A percentile compares a stretch with the other conserved stretches of the same genome.
phyloP scores from a whole-genome alignment of 2,113 vertebrate genomes.

The Calypte anna region DNA sequence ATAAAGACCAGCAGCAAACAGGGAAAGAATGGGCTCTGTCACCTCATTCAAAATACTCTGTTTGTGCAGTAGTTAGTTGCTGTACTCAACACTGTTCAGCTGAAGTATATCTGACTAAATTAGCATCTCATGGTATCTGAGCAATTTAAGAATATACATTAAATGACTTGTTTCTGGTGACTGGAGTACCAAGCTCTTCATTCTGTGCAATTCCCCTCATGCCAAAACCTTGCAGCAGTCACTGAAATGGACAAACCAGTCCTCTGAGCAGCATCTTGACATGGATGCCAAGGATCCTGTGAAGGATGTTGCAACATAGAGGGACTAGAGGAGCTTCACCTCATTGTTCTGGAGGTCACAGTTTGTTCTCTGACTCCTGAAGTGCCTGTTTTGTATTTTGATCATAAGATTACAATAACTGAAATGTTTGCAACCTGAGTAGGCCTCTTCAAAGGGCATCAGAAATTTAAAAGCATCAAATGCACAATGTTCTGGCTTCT shows the following conservation, averaged over 20 bases:
- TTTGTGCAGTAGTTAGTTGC: neutral
- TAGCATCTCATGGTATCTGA: neutral
- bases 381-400: neutral
- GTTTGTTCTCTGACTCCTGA: neutral
- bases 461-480: neutral
- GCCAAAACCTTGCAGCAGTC: neutral
- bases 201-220: fast-evolving
- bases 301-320: fast-evolving
- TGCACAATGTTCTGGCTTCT: fast-evolving
- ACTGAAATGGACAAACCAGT: fast-evolving
- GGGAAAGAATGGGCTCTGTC: neutral
- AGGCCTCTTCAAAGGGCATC: neutral
- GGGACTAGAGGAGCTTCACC: fast-evolving
- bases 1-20: neutral
- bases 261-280: neutral
- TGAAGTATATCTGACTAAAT: conserved; percentile 9
- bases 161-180: neutral
- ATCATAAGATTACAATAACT: neutral
- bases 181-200: neutral
- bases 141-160: neutral
- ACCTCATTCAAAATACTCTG: neutral
- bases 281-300: too few species aligned
- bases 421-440: neutral
- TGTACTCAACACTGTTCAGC: neutral
- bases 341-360: fast-evolving